A percentile compares a stretch with the other conserved stretches of the same genome.
Evolutionary conservation across 92 coral and sea anemone species (phyloP).

Genomic region (Porites cylindrica): DNA sequence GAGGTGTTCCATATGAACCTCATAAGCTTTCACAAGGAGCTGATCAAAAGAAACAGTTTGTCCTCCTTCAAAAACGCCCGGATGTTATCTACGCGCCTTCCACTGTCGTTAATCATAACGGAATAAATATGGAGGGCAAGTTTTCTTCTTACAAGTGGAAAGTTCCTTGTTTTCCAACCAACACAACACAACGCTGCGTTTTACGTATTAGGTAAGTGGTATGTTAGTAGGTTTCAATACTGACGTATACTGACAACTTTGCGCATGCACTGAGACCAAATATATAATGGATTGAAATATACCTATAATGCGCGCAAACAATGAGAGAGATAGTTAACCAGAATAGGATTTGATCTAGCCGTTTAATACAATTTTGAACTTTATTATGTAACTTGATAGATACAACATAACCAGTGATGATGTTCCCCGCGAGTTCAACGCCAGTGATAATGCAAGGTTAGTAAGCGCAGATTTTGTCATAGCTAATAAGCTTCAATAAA

Average conservation of each 20-base stretch:
- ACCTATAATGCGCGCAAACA: too few relatives aligned
- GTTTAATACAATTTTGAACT: too few relatives aligned
- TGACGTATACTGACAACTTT: too few relatives aligned
- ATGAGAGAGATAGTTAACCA: too few relatives aligned
- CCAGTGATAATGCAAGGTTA: slow-evolving; percentile 16
- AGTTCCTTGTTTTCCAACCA: slow-evolving; percentile 35
- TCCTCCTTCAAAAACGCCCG: slow-evolving; percentile 17
- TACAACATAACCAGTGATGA: slow-evolving; percentile 47
- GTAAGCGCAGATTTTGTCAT: not conserved
- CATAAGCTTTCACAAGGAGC: slow-evolving; percentile 30
- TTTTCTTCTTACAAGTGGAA: slow-evolving; percentile 35
- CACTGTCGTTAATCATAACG: slow-evolving; percentile 28
- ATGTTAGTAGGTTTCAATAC: not conserved
- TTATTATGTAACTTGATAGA: not conserved
- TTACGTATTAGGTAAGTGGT: slow-evolving; percentile 34
- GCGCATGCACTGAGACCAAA: too few relatives aligned
- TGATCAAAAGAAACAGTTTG: not conserved
- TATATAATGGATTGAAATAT: too few relatives aligned
- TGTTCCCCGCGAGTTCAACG: slow-evolving; percentile 36
- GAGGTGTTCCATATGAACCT: slow-evolving; percentile 36
- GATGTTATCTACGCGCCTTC: slow-evolving; percentile 20
- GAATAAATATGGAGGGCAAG: slow-evolving; percentile 1
- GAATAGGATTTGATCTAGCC: too few relatives aligned
- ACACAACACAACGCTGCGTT: slow-evolving; percentile 39
- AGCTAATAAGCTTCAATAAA: not conserved